Percentiles rank a stretch among this genome's conserved stretches.
Evolutionary conservation across 2,888 invertebrate genomes (phyloP).

Genomic region (Mechanitis mazaeus): DNA sequence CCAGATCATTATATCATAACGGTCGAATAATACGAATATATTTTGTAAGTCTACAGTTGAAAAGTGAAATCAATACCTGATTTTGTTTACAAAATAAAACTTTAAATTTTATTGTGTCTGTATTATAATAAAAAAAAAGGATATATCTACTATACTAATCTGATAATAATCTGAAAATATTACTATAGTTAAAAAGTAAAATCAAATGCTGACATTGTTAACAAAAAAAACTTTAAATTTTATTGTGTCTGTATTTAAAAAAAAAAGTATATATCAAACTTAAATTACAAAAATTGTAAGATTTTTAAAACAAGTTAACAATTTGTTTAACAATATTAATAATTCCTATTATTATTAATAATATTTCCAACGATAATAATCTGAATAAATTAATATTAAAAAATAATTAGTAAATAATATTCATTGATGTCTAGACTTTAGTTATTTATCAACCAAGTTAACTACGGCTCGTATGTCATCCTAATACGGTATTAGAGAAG

Average conservation of each 20-base stretch:
- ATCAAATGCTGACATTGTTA: not conserved
- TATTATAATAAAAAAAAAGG: not conserved
- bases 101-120: not conserved
- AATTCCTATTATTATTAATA: no score
- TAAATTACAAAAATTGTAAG: no score
- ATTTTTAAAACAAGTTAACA: no score
- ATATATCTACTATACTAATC: no score
- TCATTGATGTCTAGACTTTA: not conserved
- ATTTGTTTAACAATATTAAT: no score
- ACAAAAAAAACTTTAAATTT: not conserved
- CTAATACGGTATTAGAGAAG: not conserved
- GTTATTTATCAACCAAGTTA: not conserved
- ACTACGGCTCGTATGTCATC: not conserved
- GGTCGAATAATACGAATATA: constrained; percentile 17
- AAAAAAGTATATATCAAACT: not conserved
- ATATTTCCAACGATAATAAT: constrained; percentile 1
- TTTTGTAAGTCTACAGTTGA: constrained; percentile 14
- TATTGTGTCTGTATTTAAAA: not conserved
- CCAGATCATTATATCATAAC: constrained; percentile 27
- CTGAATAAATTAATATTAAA: constrained; percentile 15
- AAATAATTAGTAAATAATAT: not conserved
- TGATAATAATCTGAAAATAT: constrained; percentile 16
- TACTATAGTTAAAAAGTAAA: constrained; percentile 7
- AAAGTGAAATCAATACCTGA: not conserved
- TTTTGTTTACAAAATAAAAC: not conserved